These are phyloP conservation scores for Sakesphorus luctuosus DNA, from an alignment of 2,113 vertebrate species.

Conservation along the genomic window DNA sequence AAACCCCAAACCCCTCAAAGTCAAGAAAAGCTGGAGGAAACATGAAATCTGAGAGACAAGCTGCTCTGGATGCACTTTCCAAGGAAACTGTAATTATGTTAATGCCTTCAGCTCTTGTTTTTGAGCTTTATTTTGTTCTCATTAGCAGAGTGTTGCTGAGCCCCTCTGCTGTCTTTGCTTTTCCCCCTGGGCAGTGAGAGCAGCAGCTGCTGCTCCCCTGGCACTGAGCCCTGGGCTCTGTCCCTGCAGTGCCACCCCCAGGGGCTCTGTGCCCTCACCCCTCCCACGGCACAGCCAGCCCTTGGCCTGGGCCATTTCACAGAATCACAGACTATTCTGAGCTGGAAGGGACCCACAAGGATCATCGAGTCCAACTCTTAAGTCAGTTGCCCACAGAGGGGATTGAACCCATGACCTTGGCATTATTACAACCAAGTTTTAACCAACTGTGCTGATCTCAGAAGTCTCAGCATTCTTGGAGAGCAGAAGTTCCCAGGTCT, in stretches of 20 bases:
- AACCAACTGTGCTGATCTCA: too few species aligned
- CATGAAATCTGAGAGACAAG: background rate
- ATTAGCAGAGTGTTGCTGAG: background rate
- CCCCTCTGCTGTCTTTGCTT: background rate
- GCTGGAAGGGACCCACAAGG: too few species aligned
- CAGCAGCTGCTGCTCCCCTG: background rate
- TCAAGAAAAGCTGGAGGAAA: background rate
- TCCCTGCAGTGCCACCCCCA: accelerated
- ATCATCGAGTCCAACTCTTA: too few species aligned
- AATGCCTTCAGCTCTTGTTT: background rate
- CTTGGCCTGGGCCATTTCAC: background rate
- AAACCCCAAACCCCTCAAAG: background rate
- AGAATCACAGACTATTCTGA: too few species aligned
- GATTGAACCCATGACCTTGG: too few species aligned
- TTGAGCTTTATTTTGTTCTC: background rate
- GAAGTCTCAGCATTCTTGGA: background rate
- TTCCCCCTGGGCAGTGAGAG: background rate
- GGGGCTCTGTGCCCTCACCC: background rate
- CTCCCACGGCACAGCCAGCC: accelerated
- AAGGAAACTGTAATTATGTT: background rate
- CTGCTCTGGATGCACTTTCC: background rate
- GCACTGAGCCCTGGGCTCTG: background rate
- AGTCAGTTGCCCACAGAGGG: too few species aligned
- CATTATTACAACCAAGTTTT: too few species aligned
- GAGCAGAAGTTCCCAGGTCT: background rate